Conservation (phyloP, 1,140 invertebrate species). For the Saccostrea cuccullata region DNA sequence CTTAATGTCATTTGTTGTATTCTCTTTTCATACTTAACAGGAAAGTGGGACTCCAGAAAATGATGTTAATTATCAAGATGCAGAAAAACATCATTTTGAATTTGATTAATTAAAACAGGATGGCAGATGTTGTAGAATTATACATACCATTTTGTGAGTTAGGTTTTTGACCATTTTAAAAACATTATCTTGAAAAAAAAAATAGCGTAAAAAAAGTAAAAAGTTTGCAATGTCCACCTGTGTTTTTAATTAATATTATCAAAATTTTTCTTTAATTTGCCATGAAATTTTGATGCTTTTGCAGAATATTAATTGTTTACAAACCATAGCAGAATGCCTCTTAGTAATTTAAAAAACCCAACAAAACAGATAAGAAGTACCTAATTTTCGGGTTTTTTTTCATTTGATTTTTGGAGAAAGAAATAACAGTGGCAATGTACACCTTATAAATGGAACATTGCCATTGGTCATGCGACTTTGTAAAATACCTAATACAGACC, state of each 20-base stretch:
- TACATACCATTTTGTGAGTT: constrained; percentile 23
- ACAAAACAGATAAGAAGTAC: too few species aligned
- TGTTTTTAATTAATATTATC: too few species aligned
- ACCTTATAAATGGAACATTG: not conserved
- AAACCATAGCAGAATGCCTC: too few species aligned
- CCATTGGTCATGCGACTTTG: not conserved
- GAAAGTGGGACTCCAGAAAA: not conserved
- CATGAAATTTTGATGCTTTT: too few species aligned
- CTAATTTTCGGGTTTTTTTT: not conserved
- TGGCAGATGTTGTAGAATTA: not conserved
- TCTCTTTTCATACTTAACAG: not conserved
- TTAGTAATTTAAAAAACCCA: too few species aligned
- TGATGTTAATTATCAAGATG: not conserved
- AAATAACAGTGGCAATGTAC: constrained; percentile 1
- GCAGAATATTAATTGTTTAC: too few species aligned
- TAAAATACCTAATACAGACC: not conserved
- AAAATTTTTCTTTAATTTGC: too few species aligned
- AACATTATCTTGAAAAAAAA: too few species aligned
- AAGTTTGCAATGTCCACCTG: too few species aligned
- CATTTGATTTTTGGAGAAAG: constrained; percentile 15
- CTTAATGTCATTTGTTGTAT: too few species aligned
- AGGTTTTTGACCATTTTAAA: too few species aligned
- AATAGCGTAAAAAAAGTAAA: too few species aligned
- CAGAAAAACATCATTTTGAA: not conserved
- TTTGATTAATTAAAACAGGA: not conserved